phyloP scores from a whole-genome alignment of 1,140 invertebrate species.

The Anagrus nilaparvatae region DNA sequence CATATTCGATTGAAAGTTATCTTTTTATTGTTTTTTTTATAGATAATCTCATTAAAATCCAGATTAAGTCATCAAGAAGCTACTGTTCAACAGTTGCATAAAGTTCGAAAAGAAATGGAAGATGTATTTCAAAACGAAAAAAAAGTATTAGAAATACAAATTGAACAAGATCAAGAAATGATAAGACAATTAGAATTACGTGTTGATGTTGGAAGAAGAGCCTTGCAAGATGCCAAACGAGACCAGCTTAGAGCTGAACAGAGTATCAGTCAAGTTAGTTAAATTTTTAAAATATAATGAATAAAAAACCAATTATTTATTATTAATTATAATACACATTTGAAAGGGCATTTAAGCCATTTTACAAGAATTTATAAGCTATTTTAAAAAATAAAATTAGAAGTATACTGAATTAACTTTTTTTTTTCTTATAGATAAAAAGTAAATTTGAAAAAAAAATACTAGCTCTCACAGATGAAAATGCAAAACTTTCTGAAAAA shows the following conservation, averaged over 20 bases:
- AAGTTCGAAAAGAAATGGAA: conserved; percentile 36
- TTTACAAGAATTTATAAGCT: no score
- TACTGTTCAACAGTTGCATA: conserved; percentile 33
- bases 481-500: conserved; percentile 26
- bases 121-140: conserved; percentile 39
- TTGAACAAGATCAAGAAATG: conserved; percentile 32
- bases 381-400: no score
- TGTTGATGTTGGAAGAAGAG: conserved; percentile 29
- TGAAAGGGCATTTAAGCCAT: no score
- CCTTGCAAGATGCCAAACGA: conserved; percentile 29
- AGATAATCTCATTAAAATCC: conserved; percentile 33
- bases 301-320: no score
- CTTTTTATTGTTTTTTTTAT: neutral
- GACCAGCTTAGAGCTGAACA: conserved; percentile 23
- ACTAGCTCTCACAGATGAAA: conserved; percentile 23
- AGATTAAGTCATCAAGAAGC: conserved; percentile 36
- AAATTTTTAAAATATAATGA: no score
- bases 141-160: conserved; percentile 29
- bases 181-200: conserved; percentile 36
- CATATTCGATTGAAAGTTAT: neutral
- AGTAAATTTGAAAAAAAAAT: conserved; percentile 31
- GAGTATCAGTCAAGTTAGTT: conserved; percentile 28
- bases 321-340: no score
- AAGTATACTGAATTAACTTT: neutral
- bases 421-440: conserved; percentile 22